phyloP scores from a whole-genome alignment of 2,888 invertebrate genomes.

The Creontiades dilutus region DNA sequence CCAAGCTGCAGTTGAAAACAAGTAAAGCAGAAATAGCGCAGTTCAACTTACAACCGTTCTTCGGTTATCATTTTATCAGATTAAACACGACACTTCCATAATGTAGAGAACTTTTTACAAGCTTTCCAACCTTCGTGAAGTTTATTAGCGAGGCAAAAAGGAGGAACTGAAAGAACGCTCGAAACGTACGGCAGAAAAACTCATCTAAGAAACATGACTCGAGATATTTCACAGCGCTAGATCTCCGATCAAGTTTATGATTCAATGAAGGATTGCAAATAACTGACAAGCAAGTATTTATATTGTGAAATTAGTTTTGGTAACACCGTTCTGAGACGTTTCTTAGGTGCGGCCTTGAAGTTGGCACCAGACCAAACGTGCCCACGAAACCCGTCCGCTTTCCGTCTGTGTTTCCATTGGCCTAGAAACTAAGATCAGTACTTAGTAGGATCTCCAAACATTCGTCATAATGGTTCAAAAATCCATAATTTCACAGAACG shows the following conservation, averaged over 20 bases:
- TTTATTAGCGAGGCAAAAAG: neutral
- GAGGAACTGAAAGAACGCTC: neutral
- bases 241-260: too few species aligned
- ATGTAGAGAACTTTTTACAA: neutral
- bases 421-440: too few species aligned
- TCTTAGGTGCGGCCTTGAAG: slow-evolving; percentile 46
- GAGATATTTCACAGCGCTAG: too few species aligned
- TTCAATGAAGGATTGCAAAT: too few species aligned
- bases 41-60: neutral
- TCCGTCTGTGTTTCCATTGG: too few species aligned
- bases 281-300: too few species aligned
- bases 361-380: too few species aligned
- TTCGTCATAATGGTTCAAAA: too few species aligned
- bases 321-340: neutral
- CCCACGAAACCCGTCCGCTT: too few species aligned
- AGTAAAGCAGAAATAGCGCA: slow-evolving; percentile 30
- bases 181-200: neutral
- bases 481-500: too few species aligned
- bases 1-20: slow-evolving; percentile 39
- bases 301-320: neutral
- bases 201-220: too few species aligned
- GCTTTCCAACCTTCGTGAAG: neutral
- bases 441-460: too few species aligned
- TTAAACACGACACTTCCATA: neutral
- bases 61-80: slow-evolving; percentile 6